These are phyloP conservation scores for Zosterops pallidus DNA, from an alignment of 2,113 vertebrate species.

Conservation along the genomic window DNA sequence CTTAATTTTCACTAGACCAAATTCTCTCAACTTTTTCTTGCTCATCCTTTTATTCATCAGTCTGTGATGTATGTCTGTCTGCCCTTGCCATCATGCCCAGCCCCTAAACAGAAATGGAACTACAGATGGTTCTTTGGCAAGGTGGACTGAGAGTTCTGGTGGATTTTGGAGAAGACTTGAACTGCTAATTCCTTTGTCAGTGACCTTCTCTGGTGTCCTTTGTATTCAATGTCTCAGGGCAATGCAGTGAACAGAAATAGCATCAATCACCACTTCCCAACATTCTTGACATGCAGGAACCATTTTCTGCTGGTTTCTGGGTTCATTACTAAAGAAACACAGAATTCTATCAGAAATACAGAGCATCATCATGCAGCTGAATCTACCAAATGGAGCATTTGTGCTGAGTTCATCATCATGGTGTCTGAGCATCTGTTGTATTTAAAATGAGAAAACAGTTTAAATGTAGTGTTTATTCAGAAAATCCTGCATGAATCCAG, in stretches of 20 bases:
- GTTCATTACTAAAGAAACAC: neutral
- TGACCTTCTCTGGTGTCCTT: neutral
- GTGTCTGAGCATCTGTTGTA: slow-evolving; percentile 38
- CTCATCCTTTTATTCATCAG: neutral
- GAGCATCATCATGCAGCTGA: neutral
- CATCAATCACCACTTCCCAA: neutral
- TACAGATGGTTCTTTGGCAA: neutral
- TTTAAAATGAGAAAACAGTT: slow-evolving; percentile 34
- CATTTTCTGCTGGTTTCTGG: neutral
- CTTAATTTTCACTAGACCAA: neutral
- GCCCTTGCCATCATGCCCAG: neutral
- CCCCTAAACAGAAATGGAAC: neutral
- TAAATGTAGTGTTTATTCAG: slow-evolving; percentile 15
- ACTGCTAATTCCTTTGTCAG: neutral
- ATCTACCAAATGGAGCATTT: neutral
- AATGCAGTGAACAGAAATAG: neutral
- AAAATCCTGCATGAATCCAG: neutral
- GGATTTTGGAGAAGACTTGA: neutral
- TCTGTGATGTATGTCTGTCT: neutral
- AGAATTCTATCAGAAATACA: neutral
- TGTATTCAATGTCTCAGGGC: neutral
- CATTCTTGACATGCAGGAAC: neutral
- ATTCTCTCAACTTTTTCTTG: neutral
- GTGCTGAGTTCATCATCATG: neutral
- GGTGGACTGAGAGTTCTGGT: neutral